phyloP scores from a whole-genome alignment of 2,113 vertebrate genomes.

The Esox niger region DNA sequence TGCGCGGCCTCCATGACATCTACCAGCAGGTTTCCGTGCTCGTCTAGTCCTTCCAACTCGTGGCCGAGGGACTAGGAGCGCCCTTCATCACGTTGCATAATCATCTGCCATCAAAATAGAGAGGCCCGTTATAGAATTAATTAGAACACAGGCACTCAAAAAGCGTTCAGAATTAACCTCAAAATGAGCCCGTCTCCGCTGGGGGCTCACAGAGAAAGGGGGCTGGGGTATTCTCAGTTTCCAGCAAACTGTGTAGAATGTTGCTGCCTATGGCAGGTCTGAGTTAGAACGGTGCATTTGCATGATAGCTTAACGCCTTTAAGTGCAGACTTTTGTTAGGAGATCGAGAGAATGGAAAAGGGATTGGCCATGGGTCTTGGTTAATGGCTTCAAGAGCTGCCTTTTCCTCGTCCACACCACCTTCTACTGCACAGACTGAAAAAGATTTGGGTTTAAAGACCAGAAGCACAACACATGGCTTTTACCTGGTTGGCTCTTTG shows the following conservation, averaged over 20 bases:
- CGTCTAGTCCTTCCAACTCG: background rate
- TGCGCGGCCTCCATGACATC: constrained; percentile 10
- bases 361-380: too few relatives aligned
- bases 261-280: too few relatives aligned
- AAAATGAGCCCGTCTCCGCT: constrained; percentile 24
- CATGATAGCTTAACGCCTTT: too few relatives aligned
- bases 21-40: constrained; percentile 22
- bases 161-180: constrained; percentile 35
- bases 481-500: too few relatives aligned
- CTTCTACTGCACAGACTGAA: too few relatives aligned
- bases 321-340: too few relatives aligned
- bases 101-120: constrained; percentile 42
- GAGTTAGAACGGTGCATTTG: too few relatives aligned
- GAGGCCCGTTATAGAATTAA: constrained; percentile 60
- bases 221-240: background rate
- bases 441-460: too few relatives aligned
- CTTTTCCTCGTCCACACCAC: too few relatives aligned
- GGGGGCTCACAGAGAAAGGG: constrained; percentile 18
- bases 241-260: too few relatives aligned
- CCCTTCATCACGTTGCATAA: constrained; percentile 46
- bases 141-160: constrained; percentile 49
- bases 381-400: too few relatives aligned
- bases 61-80: constrained; percentile 10
- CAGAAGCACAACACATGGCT: too few relatives aligned
- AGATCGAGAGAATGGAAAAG: background rate